Conservation (phyloP, 1,140 invertebrate genomes). For the Apolygus lucorum region DNA sequence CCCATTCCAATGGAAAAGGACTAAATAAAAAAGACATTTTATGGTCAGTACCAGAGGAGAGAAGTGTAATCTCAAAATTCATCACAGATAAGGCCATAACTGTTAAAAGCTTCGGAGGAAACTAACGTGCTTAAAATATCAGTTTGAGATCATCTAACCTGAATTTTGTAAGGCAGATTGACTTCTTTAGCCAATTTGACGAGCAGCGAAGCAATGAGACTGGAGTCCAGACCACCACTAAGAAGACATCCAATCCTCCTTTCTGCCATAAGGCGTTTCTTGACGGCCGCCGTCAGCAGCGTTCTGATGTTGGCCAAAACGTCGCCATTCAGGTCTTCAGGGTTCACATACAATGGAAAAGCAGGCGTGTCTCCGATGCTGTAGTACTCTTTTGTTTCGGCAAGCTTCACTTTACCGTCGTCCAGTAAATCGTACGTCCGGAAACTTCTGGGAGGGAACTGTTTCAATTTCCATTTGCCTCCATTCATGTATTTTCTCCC, state of each 20-base stretch:
- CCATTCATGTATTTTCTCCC: constrained; percentile 30
- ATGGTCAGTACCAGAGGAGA: too few relatives aligned
- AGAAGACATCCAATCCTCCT: constrained; percentile 60
- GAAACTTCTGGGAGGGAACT: constrained; percentile 55
- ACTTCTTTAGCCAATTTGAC: constrained; percentile 53
- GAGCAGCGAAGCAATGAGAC: constrained; percentile 69
- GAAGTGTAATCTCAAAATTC: too few relatives aligned
- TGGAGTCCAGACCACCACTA: constrained; percentile 83
- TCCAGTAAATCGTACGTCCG: constrained; percentile 53
- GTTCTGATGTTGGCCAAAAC: constrained; percentile 48
- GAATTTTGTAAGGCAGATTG: constrained; percentile 58
- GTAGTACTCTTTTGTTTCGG: constrained; percentile 47
- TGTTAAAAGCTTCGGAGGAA: too few relatives aligned
- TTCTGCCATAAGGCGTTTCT: constrained; percentile 63
- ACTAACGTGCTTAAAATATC: too few relatives aligned
- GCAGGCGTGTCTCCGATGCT: constrained; percentile 48
- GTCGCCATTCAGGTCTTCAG: constrained; percentile 43
- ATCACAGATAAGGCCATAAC: too few relatives aligned
- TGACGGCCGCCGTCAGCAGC: constrained; percentile 53
- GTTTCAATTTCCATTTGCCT: constrained; percentile 44
- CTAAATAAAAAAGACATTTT: too few relatives aligned
- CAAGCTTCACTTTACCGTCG: constrained; percentile 47
- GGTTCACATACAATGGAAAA: constrained; percentile 45
- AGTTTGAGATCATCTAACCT: too few relatives aligned
- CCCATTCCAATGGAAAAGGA: constrained; percentile 84